Percentiles rank a stretch among this genome's conserved stretches.
These are phyloP conservation scores for Ailurus styani DNA, from an alignment of 2,113 vertebrate species.

Conservation along the genomic window DNA sequence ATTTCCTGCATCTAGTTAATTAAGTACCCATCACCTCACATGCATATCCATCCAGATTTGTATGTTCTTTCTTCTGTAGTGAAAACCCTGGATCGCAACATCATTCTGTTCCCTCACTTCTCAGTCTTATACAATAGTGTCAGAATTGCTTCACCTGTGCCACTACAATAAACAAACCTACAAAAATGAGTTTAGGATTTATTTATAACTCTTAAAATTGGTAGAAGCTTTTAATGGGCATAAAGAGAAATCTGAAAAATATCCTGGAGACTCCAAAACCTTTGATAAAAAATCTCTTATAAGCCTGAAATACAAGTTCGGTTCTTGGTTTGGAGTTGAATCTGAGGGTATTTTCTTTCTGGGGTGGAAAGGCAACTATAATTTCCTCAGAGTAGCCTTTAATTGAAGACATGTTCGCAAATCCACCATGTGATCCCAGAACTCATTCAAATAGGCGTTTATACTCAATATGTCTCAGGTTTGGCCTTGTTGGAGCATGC, in stretches of 20 bases:
- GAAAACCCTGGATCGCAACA: not conserved
- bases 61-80: not conserved
- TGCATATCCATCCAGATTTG: not conserved
- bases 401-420: conserved; percentile 49
- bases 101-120: not conserved
- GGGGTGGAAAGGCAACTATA: not conserved
- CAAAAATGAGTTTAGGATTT: not conserved
- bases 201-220: conserved; percentile 17
- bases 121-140: not conserved
- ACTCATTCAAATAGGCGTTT: conserved; percentile 28
- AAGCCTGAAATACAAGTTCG: not conserved
- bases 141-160: not conserved
- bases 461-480: not conserved
- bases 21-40: not conserved
- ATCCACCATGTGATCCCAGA: conserved; percentile 11
- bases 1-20: not conserved
- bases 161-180: not conserved
- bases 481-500: conserved; percentile 44
- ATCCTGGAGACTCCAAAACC: not conserved
- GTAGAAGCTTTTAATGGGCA: not conserved
- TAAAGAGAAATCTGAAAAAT: not conserved
- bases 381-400: conserved; percentile 6
- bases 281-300: not conserved
- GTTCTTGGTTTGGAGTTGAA: not conserved
- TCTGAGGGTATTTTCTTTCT: not conserved